Conservation (phyloP, 2,113 vertebrate species). For the Ceuthmochares aereus region DNA sequence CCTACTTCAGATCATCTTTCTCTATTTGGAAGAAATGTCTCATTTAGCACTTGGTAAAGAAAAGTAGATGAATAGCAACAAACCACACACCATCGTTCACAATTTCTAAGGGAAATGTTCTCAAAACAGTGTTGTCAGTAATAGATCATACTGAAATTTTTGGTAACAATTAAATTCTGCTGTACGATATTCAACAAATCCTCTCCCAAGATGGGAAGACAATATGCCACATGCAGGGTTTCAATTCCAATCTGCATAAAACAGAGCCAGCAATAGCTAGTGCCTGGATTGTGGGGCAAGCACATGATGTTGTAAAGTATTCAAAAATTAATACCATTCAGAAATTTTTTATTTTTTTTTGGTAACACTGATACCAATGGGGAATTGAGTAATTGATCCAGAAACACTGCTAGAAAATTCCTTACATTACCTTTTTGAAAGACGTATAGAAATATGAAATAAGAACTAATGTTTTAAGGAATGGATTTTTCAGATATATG, state of each 20-base stretch:
- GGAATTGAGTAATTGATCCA: background rate
- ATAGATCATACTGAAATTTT: background rate
- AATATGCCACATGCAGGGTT: background rate
- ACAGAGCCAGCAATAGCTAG: background rate
- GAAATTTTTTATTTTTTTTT: background rate
- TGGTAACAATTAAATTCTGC: background rate
- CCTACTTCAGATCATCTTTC: background rate
- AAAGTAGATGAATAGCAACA: background rate
- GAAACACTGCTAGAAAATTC: background rate
- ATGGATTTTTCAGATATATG: background rate
- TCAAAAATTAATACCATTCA: background rate
- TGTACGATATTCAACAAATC: background rate
- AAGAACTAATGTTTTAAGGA: background rate
- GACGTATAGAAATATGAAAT: background rate
- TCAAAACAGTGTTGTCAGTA: background rate
- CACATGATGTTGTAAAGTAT: background rate
- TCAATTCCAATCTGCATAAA: background rate
- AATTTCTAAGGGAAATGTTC: background rate
- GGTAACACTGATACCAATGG: background rate
- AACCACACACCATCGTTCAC: background rate
- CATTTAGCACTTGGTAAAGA: background rate
- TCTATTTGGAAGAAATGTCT: background rate
- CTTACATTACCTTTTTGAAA: background rate
- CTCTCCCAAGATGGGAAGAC: background rate
- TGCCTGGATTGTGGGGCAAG: background rate